These are phyloP conservation scores for Tokudaia muenninki DNA, from an alignment of 2,797 vertebrate species.

Conservation along the genomic window DNA sequence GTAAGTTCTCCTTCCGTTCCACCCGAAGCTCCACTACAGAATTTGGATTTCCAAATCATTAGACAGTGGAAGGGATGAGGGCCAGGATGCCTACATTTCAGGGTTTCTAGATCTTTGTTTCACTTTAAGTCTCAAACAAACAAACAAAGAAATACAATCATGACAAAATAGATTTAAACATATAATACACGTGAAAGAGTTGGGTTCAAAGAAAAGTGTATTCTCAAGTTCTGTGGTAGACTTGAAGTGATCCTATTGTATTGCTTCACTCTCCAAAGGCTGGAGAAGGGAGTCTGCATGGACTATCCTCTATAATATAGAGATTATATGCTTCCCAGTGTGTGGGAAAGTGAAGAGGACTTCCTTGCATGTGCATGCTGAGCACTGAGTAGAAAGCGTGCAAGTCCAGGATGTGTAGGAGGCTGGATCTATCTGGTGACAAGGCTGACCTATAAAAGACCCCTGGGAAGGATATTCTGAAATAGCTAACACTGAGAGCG, in stretches of 20 bases:
- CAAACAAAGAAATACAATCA: neutral
- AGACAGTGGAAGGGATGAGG: neutral
- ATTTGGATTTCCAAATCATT: slow-evolving; percentile 38
- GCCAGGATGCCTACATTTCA: neutral
- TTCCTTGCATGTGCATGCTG: neutral
- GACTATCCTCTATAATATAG: neutral
- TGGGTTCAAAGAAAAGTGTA: slow-evolving; percentile 14
- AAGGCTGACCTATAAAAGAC: neutral
- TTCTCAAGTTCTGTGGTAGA: neutral
- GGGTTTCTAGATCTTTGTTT: slow-evolving; percentile 22
- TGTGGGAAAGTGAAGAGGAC: neutral
- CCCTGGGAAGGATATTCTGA: neutral
- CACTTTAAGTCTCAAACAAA: slow-evolving; percentile 39
- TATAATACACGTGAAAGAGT: slow-evolving; percentile 30
- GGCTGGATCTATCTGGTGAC: neutral
- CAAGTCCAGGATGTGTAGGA: neutral
- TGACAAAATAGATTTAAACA: slow-evolving; percentile 47
- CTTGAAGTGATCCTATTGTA: neutral
- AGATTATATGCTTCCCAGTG: neutral
- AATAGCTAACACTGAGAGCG: neutral
- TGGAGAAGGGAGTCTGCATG: neutral
- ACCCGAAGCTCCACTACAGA: neutral
- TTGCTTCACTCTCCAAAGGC: neutral
- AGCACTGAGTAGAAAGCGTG: neutral
- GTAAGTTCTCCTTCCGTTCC: neutral